Evolutionary conservation across 2,113 vertebrate genomes (phyloP).

Genomic region (Varanus komodoensis): DNA sequence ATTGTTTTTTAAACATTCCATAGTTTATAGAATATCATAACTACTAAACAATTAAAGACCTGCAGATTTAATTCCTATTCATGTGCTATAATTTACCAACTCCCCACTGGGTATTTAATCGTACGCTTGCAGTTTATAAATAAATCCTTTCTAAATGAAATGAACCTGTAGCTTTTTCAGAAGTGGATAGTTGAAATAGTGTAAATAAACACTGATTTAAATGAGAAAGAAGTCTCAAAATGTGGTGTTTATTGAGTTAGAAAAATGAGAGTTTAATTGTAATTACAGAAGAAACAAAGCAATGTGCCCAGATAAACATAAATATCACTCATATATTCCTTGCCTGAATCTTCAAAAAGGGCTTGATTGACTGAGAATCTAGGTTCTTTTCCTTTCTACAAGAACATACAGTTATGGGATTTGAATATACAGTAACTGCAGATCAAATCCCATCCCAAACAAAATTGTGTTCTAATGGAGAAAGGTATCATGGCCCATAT

Average conservation of each 20-base stretch:
- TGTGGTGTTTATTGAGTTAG: conserved; percentile 40
- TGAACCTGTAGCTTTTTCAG: conserved; percentile 60
- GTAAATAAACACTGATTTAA: conserved; percentile 49
- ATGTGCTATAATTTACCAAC: conserved; percentile 46
- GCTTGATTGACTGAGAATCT: not conserved
- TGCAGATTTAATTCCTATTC: conserved; percentile 50
- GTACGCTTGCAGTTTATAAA: conserved; percentile 48
- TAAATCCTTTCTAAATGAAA: conserved; percentile 58
- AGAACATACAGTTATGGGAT: conserved; percentile 2
- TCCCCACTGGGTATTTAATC: conserved; percentile 62
- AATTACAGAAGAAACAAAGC: conserved; percentile 5
- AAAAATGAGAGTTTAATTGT: conserved; percentile 22
- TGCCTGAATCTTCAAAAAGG: not conserved
- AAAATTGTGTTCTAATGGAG: not conserved
- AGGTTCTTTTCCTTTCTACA: not conserved
- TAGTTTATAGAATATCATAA: conserved; percentile 45
- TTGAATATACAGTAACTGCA: not conserved
- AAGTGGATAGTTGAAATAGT: conserved; percentile 45
- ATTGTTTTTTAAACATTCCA: conserved; percentile 39
- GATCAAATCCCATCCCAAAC: not conserved
- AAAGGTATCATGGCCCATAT: not conserved
- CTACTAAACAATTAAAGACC: conserved; percentile 47
- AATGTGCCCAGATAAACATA: conserved; percentile 6
- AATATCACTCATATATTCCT: not conserved
- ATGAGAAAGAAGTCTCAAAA: conserved; percentile 41